These are phyloP conservation scores for Sebastiscus albofasciatus DNA, from an alignment of 2,797 vertebrate species.

Conservation along the genomic window DNA sequence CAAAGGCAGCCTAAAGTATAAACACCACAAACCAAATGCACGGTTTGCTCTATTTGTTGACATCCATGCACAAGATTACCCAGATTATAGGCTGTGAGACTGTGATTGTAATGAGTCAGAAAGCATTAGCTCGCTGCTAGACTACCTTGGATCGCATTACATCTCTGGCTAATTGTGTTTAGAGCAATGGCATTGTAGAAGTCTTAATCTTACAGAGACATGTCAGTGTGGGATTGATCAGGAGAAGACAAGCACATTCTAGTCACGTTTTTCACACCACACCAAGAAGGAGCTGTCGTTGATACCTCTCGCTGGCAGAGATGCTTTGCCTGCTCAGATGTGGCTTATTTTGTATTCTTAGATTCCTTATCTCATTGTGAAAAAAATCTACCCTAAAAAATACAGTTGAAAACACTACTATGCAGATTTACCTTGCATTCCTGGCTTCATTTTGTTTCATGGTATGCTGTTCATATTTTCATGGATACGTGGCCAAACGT, in stretches of 20 bases:
- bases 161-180: slow-evolving; percentile 15
- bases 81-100: neutral
- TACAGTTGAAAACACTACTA: slow-evolving; percentile 41
- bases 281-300: neutral
- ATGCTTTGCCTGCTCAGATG: slow-evolving; percentile 12
- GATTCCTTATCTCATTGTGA: slow-evolving; percentile 37
- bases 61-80: slow-evolving; percentile 3
- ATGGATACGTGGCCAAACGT: slow-evolving; percentile 8
- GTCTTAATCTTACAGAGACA: slow-evolving; percentile 60
- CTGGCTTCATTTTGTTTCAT: slow-evolving; percentile 33
- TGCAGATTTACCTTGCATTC: slow-evolving; percentile 56
- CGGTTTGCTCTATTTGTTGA: slow-evolving; percentile 10
- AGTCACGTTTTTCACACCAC: slow-evolving; percentile 14
- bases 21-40: slow-evolving; percentile 32
- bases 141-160: slow-evolving; percentile 24
- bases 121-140: slow-evolving; percentile 16
- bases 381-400: slow-evolving; percentile 2
- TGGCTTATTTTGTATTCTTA: slow-evolving; percentile 48
- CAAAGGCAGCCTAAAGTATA: slow-evolving; percentile 5
- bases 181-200: slow-evolving; percentile 28
- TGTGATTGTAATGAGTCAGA: slow-evolving; percentile 22
- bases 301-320: slow-evolving; percentile 30
- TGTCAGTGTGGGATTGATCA: slow-evolving; percentile 3
- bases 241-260: slow-evolving; percentile 42
- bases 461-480: slow-evolving; percentile 9